Percentiles rank a stretch among this genome's conserved stretches.
Evolutionary conservation across 2,113 vertebrate genomes (phyloP).

Genomic region (Pomatostomus ruficeps): DNA sequence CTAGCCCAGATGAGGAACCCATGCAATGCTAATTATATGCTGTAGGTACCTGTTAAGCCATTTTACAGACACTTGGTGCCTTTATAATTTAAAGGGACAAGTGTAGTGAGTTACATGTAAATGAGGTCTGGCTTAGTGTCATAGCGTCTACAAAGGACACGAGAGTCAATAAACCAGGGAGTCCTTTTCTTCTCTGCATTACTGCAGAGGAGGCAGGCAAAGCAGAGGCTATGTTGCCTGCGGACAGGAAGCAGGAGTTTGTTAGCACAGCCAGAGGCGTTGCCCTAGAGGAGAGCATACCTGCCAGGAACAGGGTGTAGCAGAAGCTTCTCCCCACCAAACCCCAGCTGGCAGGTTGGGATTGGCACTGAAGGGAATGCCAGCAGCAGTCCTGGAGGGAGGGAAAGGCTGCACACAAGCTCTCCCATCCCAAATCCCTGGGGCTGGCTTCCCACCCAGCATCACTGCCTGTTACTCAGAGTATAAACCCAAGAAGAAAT

Average conservation of each 20-base stretch:
- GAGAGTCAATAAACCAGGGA: not conserved
- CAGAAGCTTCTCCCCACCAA: not conserved
- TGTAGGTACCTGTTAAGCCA: not conserved
- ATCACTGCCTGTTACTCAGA: not conserved
- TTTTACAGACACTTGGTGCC: not conserved
- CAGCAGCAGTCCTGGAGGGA: not conserved
- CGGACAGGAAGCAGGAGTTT: not conserved
- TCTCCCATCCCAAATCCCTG: not conserved
- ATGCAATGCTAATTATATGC: not conserved
- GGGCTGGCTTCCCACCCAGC: not conserved
- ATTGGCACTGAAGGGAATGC: not conserved
- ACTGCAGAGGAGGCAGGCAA: not conserved
- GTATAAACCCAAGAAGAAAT: not conserved
- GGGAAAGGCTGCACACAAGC: not conserved
- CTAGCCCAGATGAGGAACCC: not conserved
- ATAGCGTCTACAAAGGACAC: not conserved
- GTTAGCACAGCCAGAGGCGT: not conserved
- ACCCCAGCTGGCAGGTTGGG: not conserved
- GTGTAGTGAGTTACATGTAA: not conserved
- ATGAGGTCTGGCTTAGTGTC: not conserved
- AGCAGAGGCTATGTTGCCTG: not conserved
- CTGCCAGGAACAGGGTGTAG: not conserved
- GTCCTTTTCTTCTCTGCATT: not conserved
- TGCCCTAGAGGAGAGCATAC: not conserved
- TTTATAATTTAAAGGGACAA: constrained; percentile 11